phyloP scores from a whole-genome alignment of 2,113 vertebrate genomes.

The Sander lucioperca region DNA sequence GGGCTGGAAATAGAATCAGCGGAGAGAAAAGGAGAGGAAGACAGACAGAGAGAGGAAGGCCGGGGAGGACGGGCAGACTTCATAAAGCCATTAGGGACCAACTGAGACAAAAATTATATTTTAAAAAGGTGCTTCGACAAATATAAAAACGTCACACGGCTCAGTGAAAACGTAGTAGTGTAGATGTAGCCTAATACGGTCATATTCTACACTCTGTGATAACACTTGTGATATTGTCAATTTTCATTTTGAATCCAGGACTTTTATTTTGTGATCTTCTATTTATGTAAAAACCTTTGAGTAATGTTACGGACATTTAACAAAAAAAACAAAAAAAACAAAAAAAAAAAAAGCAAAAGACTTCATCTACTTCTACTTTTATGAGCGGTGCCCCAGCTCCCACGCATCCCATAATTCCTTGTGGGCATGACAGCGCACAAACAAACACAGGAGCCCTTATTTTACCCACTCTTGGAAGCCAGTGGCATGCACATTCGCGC shows the following conservation, averaged over 20 bases:
- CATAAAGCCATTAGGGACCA: not conserved
- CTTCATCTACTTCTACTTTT: slow-evolving; percentile 7
- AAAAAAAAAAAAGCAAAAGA: not conserved
- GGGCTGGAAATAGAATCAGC: slow-evolving; percentile 43
- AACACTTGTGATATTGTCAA: not conserved
- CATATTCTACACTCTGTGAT: not conserved
- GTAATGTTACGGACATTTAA: not conserved
- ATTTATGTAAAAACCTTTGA: not conserved
- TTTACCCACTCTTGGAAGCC: not conserved
- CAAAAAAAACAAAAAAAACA: too few species aligned
- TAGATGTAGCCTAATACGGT: too few species aligned
- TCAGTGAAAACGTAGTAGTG: too few species aligned
- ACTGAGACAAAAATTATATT: not conserved
- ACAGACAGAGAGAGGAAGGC: not conserved
- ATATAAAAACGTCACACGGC: not conserved
- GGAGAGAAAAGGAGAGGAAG: not conserved
- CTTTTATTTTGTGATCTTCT: not conserved
- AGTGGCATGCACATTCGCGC: not conserved
- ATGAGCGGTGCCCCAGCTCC: not conserved
- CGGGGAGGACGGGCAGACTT: not conserved
- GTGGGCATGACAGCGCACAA: not conserved
- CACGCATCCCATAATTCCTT: slow-evolving; percentile 35
- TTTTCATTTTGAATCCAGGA: not conserved
- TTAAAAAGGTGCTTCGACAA: not conserved
- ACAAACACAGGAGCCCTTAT: slow-evolving; percentile 21